Evolutionary conservation across 2,888 invertebrate species (phyloP), one percentile per base, ranked within the genome.

Genomic region (Ptychoptera albimana): DNA sequence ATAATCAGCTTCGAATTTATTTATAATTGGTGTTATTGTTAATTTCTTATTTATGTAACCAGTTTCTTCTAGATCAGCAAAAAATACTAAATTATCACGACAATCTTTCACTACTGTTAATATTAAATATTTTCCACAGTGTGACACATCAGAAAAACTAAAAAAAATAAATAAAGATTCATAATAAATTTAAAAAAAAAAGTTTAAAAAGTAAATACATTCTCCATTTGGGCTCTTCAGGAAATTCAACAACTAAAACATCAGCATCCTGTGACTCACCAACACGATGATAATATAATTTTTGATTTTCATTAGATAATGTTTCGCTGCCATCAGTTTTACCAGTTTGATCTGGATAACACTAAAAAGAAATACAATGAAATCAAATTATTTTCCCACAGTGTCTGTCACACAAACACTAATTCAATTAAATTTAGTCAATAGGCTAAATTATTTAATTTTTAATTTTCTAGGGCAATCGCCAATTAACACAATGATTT

Each of bases 241-340:
- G 83, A 67, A 92, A 92, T 61, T 94, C 89, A 0, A 83, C 85
- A 10, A 82, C 83, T 41, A 93, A 64, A 37, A 92, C 71, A 69
- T 97, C 97, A 43, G 89, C 77, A 0, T 75, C 69, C 61, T 94
- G 93, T 10, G 79, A 70, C 31, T 92, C 89, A 53, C 88, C 85
- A 46, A 98, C 63, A 44, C 74, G 68, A 65, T 98, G 98, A 67
- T 89, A 98, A 64, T 80, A 94, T 38, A 98, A 69, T 61, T 94
- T 94, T 66, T 98, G 96, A 66, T 91, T 79, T 57, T 82, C 74
- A 63, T 84, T 88, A 53, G 79, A 75, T 47, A 79, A 76, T 0
- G 92, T 92, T 67, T 93, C 92, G 0, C 89, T 88, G 2, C 96
- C 96, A 68, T 93, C 92, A 2, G 83, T 78, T 66, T 86, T 84